Base-by-base conservation (phyloP, 2,113 vertebrate genomes). In the Zosterops japonicus region DNA sequence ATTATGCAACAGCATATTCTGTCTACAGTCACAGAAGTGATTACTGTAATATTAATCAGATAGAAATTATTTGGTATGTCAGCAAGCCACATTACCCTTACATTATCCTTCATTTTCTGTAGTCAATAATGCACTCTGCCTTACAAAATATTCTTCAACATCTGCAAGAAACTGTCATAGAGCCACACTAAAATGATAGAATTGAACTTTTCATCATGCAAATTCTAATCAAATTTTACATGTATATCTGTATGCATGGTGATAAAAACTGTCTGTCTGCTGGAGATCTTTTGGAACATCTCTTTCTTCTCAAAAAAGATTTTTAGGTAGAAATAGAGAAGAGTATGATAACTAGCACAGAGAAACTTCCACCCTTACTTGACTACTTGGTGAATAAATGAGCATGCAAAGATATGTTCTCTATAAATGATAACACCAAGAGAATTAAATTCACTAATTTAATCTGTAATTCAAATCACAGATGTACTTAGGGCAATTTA, bases 241-340 rank as follows among this genome's bases (percentile, higher is more conserved):
- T 7, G 0, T 25, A 14, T 50, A 53, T 6, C 1, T 65, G 5
- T 39, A 44, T 12, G 21, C n/a, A 39, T 4, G 2, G 12, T 33
- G 16, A 4, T 70, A 33, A 89, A 89, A 68, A 19, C 29, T 36
- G 50, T 5, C 29, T 83, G 12, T 21, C 25, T n/a, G 2, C 13
- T 36, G 47, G 57, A 83, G n/a, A 80, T 21, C 3, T 59, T 52
- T 33, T 24, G 13, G 27, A 67, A 67, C 18, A 83, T 14, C 14
- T 87, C 7, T 41, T n/a, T 56, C 18, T 70, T 21, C 24, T 27
- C 11, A 11, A 24, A 24, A 11, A 56, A 65, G 17, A 57, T 16
- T 71, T 80, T 87, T 20, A 57, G 35, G 35, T 39, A 83, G 39
- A 87, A 88, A 57, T 14, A 67, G 25, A 35, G 27, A 82, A 27